phyloP scores from a whole-genome alignment of 1,140 invertebrate species.

The Eubasilissa regina region DNA sequence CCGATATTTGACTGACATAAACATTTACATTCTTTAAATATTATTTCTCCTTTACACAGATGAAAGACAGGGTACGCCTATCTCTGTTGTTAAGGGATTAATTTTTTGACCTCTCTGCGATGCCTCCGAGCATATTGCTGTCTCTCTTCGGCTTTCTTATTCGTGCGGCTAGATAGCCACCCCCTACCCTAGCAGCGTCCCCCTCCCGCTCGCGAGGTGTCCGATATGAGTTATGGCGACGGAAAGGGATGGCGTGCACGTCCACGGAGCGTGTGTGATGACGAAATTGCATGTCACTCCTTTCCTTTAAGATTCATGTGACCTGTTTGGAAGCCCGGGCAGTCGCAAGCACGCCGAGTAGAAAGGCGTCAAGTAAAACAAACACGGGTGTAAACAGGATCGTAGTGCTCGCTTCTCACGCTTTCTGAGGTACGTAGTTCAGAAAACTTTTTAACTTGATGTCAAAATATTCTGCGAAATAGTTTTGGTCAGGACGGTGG shows the following conservation, averaged over 20 bases:
- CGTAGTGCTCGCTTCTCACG: not conserved
- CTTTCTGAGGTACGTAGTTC: not conserved
- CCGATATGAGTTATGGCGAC: constrained; percentile 60
- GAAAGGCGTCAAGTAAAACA: constrained; percentile 1
- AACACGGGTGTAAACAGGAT: not conserved
- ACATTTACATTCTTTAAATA: too few species aligned
- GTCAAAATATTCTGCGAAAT: not conserved
- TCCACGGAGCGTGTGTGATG: constrained; percentile 59
- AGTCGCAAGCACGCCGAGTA: not conserved
- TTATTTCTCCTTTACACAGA: constrained; percentile 27
- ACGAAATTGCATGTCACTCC: constrained; percentile 61
- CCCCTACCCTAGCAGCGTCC: constrained; percentile 41
- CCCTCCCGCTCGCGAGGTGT: constrained; percentile 52
- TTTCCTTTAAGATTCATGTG: constrained; percentile 60
- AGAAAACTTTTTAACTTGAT: not conserved
- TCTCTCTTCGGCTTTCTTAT: constrained; percentile 26
- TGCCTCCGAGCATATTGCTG: constrained; percentile 22
- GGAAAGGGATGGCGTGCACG: constrained; percentile 60
- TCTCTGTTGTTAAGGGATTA: constrained; percentile 32
- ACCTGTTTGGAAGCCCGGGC: constrained; percentile 56
- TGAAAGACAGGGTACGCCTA: constrained; percentile 26
- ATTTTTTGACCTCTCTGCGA: constrained; percentile 49
- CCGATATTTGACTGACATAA: too few species aligned
- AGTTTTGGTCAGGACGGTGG: not conserved
- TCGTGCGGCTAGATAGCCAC: constrained; percentile 31